These are phyloP conservation scores for Apaloderma vittatum DNA, from an alignment of 2,113 vertebrate species.

Conservation along the genomic window DNA sequence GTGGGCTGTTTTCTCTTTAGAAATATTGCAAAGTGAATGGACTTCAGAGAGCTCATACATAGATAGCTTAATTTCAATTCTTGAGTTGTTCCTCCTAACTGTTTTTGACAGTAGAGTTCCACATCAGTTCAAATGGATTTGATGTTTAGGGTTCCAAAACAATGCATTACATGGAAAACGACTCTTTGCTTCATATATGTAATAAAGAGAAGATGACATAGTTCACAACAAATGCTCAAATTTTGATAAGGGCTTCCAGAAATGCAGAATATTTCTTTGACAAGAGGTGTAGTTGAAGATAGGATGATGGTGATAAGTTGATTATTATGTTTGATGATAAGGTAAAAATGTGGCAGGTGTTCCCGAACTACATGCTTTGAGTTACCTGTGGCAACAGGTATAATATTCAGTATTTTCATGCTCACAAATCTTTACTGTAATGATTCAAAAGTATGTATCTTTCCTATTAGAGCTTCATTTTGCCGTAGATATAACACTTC, in stretches of 20 bases:
- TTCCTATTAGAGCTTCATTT: neutral
- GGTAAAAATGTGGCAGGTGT: neutral
- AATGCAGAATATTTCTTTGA: neutral
- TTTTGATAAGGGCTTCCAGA: neutral
- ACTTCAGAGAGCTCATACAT: neutral
- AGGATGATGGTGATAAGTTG: accelerated
- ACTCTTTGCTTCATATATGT: neutral
- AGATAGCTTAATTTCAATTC: neutral
- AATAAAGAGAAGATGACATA: neutral
- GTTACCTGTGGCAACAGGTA: neutral
- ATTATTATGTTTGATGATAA: neutral
- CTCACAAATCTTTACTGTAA: neutral
- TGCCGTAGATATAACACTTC: neutral
- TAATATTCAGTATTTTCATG: neutral
- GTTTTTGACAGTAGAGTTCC: neutral
- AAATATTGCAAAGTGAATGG: accelerated
- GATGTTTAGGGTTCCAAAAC: neutral
- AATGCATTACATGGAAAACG: neutral
- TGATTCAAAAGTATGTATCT: neutral
- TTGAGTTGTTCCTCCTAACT: neutral
- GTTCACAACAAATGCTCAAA: neutral
- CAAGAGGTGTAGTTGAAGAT: neutral
- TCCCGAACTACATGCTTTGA: neutral
- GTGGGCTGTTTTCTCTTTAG: neutral
- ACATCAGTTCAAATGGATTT: neutral